phyloP scores from a whole-genome alignment of 1,140 invertebrate genomes.

The Drosophila equinoxialis region DNA sequence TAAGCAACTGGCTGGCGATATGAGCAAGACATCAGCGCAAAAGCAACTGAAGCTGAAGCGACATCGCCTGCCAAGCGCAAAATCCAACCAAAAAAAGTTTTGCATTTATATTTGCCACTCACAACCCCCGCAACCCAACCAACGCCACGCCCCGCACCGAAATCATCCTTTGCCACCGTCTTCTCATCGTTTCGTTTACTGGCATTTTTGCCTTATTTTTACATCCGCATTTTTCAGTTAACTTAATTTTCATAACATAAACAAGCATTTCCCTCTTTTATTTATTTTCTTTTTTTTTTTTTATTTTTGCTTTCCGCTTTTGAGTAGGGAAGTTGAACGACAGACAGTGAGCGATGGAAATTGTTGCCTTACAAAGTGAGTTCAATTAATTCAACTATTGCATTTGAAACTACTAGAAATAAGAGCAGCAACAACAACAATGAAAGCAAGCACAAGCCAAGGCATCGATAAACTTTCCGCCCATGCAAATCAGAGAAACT shows the following conservation, averaged over 20 bases:
- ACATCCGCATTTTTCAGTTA: slow-evolving; percentile 29
- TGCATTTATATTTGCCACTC: slow-evolving; percentile 20
- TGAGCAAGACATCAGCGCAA: slow-evolving; percentile 52
- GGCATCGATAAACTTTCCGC: slow-evolving; percentile 60
- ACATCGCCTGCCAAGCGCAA: slow-evolving; percentile 45
- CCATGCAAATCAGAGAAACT: slow-evolving; percentile 71
- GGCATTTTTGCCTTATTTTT: slow-evolving; percentile 21
- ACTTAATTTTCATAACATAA: slow-evolving; percentile 65
- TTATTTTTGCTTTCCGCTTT: background rate
- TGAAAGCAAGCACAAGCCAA: slow-evolving; percentile 16
- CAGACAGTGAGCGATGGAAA: slow-evolving; percentile 36
- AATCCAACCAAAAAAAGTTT: slow-evolving; percentile 46
- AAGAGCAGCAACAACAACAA: background rate
- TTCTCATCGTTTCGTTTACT: background rate
- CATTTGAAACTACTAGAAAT: slow-evolving; percentile 37
- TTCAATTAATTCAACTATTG: slow-evolving; percentile 40
- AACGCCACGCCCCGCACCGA: background rate
- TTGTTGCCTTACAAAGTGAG: slow-evolving; percentile 8
- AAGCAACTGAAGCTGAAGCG: slow-evolving; percentile 28
- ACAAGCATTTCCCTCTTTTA: slow-evolving; percentile 26
- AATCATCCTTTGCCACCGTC: background rate
- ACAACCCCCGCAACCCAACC: background rate
- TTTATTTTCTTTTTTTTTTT: too few species aligned
- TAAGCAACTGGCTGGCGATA: slow-evolving; percentile 70
- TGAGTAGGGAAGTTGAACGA: background rate